Percentiles rank a stretch among this genome's conserved stretches.
These are phyloP conservation scores for Stigmatopora argus DNA, from an alignment of 2,113 vertebrate species.

Conservation along the genomic window DNA sequence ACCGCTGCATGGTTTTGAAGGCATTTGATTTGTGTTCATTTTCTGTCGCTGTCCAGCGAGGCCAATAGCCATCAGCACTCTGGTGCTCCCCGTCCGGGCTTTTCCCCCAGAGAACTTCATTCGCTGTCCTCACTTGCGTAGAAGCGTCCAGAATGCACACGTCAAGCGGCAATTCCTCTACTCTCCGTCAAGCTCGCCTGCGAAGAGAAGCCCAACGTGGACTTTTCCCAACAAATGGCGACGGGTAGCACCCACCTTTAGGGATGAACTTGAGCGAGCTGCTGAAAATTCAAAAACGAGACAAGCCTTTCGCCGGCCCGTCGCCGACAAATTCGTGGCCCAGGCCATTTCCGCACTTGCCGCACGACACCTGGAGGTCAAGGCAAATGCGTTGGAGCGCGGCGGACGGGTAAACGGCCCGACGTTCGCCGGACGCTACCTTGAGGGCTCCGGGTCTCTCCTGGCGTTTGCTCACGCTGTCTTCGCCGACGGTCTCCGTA, in stretches of 20 bases:
- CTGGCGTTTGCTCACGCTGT: conserved; percentile 79
- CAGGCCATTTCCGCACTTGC: conserved; percentile 83
- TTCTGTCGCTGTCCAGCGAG: conserved; percentile 32
- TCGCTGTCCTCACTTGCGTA: conserved; percentile 53
- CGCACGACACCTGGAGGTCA: conserved; percentile 46
- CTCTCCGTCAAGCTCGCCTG: conserved; percentile 72
- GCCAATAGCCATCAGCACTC: conserved; percentile 71
- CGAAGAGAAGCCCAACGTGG: rapidly evolving
- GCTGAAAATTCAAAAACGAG: conserved; percentile 98
- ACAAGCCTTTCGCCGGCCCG: conserved; percentile 75
- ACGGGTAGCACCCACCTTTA: conserved; percentile 71
- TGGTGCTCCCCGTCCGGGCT: conserved; percentile 65
- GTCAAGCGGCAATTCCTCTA: conserved; percentile 47
- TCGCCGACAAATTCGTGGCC: conserved; percentile 93
- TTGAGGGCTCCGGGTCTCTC: conserved; percentile 77
- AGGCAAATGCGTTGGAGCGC: no score
- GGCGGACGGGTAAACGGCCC: no score
- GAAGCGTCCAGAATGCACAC: conserved; percentile 25
- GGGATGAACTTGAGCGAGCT: conserved; percentile 88
- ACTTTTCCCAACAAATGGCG: no score
- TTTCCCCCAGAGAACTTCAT: conserved; percentile 82
- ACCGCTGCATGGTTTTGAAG: conserved; percentile 21
- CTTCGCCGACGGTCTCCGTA: conserved; percentile 76
- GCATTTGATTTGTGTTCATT: neutral
- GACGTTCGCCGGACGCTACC: conserved; percentile 58